phyloP scores from a whole-genome alignment of 2,888 invertebrate genomes.

The Amblyjoppa fuscipennis region DNA sequence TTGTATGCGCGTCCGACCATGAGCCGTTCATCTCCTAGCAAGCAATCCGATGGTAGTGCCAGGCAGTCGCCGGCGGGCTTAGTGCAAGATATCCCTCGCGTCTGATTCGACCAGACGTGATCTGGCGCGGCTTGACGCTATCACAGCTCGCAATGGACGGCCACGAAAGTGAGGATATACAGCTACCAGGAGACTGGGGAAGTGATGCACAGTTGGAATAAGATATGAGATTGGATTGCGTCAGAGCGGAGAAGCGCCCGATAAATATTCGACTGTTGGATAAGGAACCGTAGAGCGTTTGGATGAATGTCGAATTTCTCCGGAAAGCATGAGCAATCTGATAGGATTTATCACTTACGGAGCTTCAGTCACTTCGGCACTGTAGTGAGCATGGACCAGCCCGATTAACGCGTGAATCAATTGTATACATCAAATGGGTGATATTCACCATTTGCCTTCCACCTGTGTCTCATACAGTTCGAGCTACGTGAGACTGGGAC shows the following conservation, averaged over 20 bases:
- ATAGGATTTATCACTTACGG: neutral
- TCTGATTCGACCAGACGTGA: neutral
- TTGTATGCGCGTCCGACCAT: neutral
- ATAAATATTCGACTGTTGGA: conserved; percentile 7
- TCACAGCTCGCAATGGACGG: neutral
- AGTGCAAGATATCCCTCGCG: neutral
- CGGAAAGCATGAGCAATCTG: neutral
- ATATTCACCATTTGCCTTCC: neutral
- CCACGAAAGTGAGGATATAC: neutral
- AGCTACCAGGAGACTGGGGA: neutral
- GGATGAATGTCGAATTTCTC: neutral
- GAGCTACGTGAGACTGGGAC: too few relatives aligned
- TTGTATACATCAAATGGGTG: neutral
- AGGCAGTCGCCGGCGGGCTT: neutral
- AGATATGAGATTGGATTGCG: conserved; percentile 26
- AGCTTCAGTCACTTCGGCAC: neutral
- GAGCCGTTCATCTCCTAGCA: neutral
- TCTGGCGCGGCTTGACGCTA: neutral
- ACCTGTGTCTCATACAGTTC: neutral
- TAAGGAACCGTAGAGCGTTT: neutral
- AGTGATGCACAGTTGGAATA: conserved; percentile 1
- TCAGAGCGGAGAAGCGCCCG: neutral
- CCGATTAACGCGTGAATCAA: neutral
- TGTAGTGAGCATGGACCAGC: neutral
- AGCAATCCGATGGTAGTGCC: neutral